Evolutionary conservation across 2,888 invertebrate genomes (phyloP).

Genomic region (Zaprionus lineosus): DNA sequence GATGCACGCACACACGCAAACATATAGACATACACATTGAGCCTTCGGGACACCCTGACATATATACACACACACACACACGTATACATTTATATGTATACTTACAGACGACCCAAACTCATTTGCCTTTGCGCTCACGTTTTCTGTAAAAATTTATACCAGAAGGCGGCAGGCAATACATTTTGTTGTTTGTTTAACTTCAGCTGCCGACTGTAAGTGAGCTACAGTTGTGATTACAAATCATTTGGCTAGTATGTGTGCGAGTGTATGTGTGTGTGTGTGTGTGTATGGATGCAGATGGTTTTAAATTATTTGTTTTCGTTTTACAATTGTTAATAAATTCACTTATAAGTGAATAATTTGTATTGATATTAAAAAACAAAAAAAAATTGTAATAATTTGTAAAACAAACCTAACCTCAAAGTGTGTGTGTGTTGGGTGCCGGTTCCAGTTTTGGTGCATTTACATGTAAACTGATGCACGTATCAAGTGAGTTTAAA

Average conservation of each 20-base stretch:
- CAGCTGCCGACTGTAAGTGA: slow-evolving; percentile 35
- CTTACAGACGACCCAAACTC: slow-evolving; percentile 47
- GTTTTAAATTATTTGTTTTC: slow-evolving; percentile 14
- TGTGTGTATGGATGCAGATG: neutral
- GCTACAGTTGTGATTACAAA: slow-evolving; percentile 25
- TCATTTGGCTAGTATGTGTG: no score
- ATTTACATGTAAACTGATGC: neutral
- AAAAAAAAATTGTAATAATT: no score
- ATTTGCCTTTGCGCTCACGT: slow-evolving; percentile 76
- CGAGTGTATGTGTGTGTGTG: neutral
- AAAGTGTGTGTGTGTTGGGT: slow-evolving; percentile 21
- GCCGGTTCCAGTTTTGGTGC: neutral
- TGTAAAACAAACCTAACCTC: slow-evolving; percentile 35
- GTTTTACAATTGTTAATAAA: slow-evolving; percentile 26
- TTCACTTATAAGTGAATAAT: no score
- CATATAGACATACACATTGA: slow-evolving; percentile 13
- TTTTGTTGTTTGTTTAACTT: slow-evolving; percentile 31
- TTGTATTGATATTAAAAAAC: slow-evolving; percentile 13
- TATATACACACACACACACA: slow-evolving; percentile 9
- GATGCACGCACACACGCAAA: slow-evolving; percentile 34
- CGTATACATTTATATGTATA: slow-evolving; percentile 1
- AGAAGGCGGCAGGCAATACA: slow-evolving; percentile 59
- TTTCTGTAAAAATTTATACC: slow-evolving; percentile 66
- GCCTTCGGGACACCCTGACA: slow-evolving; percentile 5
- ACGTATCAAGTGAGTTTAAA: slow-evolving; percentile 13